Evolutionary conservation across 2,888 invertebrate genomes (phyloP).

Genomic region (Megalurothrips usitatus): DNA sequence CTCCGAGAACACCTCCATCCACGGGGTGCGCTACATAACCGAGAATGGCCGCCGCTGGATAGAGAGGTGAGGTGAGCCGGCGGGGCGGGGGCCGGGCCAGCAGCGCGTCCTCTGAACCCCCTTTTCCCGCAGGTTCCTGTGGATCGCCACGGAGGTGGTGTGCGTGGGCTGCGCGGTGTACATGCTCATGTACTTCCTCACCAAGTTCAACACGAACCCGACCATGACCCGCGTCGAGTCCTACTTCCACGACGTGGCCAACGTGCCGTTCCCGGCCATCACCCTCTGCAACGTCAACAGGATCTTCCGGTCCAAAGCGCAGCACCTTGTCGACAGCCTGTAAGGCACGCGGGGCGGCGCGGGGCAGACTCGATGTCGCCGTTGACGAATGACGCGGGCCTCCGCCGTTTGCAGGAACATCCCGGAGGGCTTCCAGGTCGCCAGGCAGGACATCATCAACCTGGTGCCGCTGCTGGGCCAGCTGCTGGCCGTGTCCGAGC

Average conservation of each 20-base stretch:
- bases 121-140: conserved; percentile 32
- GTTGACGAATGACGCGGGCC: not conserved
- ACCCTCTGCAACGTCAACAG: conserved; percentile 36
- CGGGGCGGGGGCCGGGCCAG: not conserved
- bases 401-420: conserved; percentile 13
- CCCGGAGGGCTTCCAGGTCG: conserved; percentile 10
- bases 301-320: conserved; percentile 33
- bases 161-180: conserved; percentile 33
- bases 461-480: conserved; percentile 28
- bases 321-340: conserved; percentile 25
- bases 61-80: conserved; percentile 33
- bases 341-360: not conserved
- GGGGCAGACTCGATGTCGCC: not conserved
- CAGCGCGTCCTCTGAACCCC: not conserved
- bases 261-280: conserved; percentile 36
- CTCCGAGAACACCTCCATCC: conserved; percentile 35
- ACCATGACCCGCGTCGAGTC: conserved; percentile 35
- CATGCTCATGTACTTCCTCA: conserved; percentile 35
- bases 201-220: conserved; percentile 33
- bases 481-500: conserved; percentile 24
- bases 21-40: conserved; percentile 35
- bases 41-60: conserved; percentile 32
- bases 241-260: conserved; percentile 33
- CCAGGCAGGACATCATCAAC: not conserved
- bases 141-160: conserved; percentile 34